Percentiles rank a stretch among this genome's conserved stretches.
Evolutionary conservation across 30 jellyfish, hydroid and myxozoan species (phyloP).

Genomic region (Sanderia malayensis): DNA sequence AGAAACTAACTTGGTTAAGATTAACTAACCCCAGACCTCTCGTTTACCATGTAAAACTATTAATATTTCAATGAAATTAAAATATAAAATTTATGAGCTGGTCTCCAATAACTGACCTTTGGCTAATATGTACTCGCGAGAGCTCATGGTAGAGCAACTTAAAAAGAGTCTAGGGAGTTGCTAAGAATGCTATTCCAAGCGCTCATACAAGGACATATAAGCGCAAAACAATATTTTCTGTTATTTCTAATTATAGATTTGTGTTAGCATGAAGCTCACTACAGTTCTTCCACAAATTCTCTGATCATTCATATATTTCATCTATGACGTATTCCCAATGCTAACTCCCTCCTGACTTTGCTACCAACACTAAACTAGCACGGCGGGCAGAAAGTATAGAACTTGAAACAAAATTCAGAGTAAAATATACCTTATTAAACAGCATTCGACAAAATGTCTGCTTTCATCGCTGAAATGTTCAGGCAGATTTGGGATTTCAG

Average conservation of each 20-base stretch:
- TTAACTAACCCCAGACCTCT: too few relatives aligned
- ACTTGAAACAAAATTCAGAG: neutral
- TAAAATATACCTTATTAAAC: slow-evolving; percentile 63
- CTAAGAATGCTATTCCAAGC: too few relatives aligned
- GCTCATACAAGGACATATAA: neutral
- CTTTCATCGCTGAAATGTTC: slow-evolving; percentile 47
- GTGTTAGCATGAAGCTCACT: neutral
- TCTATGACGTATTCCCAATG: neutral
- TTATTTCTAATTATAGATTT: too few relatives aligned
- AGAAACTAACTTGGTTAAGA: too few relatives aligned
- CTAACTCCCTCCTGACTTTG: neutral
- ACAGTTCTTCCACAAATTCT: neutral
- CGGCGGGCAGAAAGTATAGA: neutral
- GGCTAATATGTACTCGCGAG: too few relatives aligned
- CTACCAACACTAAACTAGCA: neutral
- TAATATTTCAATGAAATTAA: too few relatives aligned
- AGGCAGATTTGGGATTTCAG: slow-evolving; percentile 55
- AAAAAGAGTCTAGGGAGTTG: too few relatives aligned
- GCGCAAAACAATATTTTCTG: too few relatives aligned
- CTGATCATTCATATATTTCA: neutral
- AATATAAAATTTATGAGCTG: too few relatives aligned
- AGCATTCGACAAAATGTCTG: slow-evolving; percentile 56
- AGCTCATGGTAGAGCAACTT: too few relatives aligned
- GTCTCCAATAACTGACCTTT: too few relatives aligned
- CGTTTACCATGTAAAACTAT: too few relatives aligned